Evolutionary conservation across 2,113 vertebrate species (phyloP).

Genomic region (Microtus richardsoni): DNA sequence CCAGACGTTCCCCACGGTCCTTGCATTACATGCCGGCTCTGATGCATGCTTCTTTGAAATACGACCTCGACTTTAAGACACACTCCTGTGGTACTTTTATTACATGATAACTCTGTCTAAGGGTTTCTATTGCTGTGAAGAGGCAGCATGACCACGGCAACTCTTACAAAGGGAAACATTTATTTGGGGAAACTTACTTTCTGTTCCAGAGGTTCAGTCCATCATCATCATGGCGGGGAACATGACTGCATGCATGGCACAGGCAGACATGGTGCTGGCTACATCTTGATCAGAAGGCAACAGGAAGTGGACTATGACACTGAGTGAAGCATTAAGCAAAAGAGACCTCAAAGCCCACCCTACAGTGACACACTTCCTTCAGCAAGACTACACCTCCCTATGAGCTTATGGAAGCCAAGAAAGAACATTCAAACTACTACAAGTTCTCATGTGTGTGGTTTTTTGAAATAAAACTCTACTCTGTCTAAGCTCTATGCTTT

Average conservation of each 20-base stretch:
- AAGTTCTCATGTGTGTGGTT: not conserved
- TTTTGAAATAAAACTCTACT: not conserved
- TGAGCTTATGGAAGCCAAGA: not conserved
- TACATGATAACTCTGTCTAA: not conserved
- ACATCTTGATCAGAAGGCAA: not conserved
- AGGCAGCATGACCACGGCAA: not conserved
- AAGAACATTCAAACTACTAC: not conserved
- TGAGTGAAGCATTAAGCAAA: not conserved
- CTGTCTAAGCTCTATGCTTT: not conserved
- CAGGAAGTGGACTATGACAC: not conserved
- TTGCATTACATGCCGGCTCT: not conserved
- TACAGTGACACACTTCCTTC: not conserved
- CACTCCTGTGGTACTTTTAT: not conserved
- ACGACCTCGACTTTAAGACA: no score
- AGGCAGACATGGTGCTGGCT: not conserved
- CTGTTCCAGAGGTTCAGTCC: not conserved
- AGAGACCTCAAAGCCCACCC: not conserved
- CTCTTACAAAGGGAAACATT: not conserved
- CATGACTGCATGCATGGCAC: not conserved
- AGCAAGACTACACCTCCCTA: not conserved
- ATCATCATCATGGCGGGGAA: not conserved
- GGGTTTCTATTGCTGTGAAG: not conserved
- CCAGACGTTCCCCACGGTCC: rapidly evolving
- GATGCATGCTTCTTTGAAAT: rapidly evolving
- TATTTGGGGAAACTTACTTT: not conserved